Base-by-base conservation (phyloP, 1,140 invertebrate species). In the Drosophila nannoptera region DNA sequence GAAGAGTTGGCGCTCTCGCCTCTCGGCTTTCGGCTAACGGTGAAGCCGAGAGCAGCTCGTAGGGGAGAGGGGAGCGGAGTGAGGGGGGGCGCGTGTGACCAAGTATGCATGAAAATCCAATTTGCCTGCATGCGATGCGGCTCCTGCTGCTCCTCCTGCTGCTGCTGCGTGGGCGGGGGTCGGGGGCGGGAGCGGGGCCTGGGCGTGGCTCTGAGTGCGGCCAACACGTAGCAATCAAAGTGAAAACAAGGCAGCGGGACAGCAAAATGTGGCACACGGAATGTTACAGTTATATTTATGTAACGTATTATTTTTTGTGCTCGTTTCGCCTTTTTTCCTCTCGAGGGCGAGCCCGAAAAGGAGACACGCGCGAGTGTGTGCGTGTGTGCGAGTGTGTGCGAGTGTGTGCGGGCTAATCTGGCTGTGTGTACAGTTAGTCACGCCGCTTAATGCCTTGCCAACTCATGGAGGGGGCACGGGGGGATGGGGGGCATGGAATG, bases 81-180 rank as follows among this genome's bases (percentile, higher is more conserved):
- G 54, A 0, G 2, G 7, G 14, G 45, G 22, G 43, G 62, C 75
- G 81, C 76, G 76, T 84, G 81, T 80, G 80, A 76, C 80, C 80
- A 84, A 84, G 81, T 84, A 86, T 84, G 80, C 80, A 84, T 84
- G 76, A 84, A 84, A 84, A 84, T 84, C 80, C 80, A 86, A 84
- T 84, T 84, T 84, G 69, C 66, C 80, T 84, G 69, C 72, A 75
- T 77, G 70, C 63, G 50, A 67, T 40, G 63, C 48, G 16, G 33
- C 9, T 40, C 32, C 53, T 38, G 14, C 14, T 29, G 48, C 42
- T 61, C 7, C 14, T 35, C 4, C 33, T 7, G 36, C 36, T 9
- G 8, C 8, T n/a, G 38, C 4, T 35, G 52, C 31, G 33, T 22
- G 45, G 31, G 22, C 29, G 33, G 16, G 7, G 14, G 14, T 4